Evolutionary conservation across 2,797 vertebrate species (phyloP).

Genomic region (Morelia viridis): DNA sequence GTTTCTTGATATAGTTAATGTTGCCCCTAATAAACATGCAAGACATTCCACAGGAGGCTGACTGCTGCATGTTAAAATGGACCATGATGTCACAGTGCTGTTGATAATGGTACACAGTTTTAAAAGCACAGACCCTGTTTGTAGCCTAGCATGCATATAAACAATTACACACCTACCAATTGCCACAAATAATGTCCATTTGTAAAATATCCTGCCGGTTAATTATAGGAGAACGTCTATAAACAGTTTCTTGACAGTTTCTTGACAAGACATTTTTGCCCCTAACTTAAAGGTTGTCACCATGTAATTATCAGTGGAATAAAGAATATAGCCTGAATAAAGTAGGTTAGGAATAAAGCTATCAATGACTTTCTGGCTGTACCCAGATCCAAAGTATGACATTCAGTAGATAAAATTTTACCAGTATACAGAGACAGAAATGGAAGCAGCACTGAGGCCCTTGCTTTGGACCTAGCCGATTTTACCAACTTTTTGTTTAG

Average conservation of each 20-base stretch:
- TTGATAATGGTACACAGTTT: constrained; percentile 46
- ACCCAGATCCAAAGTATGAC: not conserved
- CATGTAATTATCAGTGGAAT: not conserved
- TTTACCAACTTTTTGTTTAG: not conserved
- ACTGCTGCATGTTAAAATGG: constrained; percentile 35
- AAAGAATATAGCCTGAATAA: not conserved
- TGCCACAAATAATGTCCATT: not conserved
- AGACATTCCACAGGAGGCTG: constrained; percentile 61
- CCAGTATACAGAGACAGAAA: not conserved
- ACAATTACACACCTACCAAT: constrained; percentile 6
- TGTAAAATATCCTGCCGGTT: not conserved
- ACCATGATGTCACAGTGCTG: constrained; percentile 26
- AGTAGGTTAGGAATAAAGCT: not conserved
- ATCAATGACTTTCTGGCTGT: not conserved
- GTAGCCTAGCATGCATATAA: constrained; percentile 12
- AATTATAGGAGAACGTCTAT: not conserved
- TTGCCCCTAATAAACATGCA: constrained; percentile 50
- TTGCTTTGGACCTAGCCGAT: not conserved
- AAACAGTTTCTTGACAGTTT: not conserved
- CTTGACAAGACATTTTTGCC: not conserved
- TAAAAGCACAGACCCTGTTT: constrained; percentile 56
- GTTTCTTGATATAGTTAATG: constrained; percentile 34
- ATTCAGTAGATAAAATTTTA: not conserved
- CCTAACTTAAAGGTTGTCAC: not conserved
- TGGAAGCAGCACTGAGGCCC: not conserved